phyloP scores from a whole-genome alignment of 2,888 invertebrate species.

The Chironomus tentans region DNA sequence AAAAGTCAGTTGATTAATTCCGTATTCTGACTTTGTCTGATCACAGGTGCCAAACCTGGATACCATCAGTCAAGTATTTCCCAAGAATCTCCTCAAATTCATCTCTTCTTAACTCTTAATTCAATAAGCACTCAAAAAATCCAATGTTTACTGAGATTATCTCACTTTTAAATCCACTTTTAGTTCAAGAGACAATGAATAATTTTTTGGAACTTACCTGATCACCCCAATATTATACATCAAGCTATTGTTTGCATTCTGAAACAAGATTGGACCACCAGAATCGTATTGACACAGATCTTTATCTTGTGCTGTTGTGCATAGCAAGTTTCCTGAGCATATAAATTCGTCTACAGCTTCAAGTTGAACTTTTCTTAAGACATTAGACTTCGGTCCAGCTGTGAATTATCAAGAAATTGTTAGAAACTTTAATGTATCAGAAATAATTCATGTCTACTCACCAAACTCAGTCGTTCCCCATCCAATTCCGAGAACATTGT shows the following conservation, averaged over 20 bases:
- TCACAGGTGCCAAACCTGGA: no score
- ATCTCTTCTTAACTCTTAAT: no score
- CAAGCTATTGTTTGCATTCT: neutral
- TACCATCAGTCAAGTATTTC: no score
- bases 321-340: neutral
- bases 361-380: neutral
- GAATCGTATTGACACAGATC: neutral
- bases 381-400: neutral
- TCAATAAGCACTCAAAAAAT: no score
- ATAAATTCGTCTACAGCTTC: neutral
- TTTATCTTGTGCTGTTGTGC: neutral
- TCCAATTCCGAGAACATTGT: neutral
- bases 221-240: neutral
- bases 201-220: neutral
- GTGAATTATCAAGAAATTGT: neutral
- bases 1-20: no score
- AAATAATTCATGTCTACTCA: neutral
- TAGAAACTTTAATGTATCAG: neutral
- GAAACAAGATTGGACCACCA: neutral
- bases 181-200: no score
- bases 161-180: no score
- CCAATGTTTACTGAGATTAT: no score
- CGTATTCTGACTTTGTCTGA: no score
- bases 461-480: neutral
- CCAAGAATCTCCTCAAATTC: no score